Conservation (phyloP, 2,797 vertebrate species). For the Florisuga fusca region DNA sequence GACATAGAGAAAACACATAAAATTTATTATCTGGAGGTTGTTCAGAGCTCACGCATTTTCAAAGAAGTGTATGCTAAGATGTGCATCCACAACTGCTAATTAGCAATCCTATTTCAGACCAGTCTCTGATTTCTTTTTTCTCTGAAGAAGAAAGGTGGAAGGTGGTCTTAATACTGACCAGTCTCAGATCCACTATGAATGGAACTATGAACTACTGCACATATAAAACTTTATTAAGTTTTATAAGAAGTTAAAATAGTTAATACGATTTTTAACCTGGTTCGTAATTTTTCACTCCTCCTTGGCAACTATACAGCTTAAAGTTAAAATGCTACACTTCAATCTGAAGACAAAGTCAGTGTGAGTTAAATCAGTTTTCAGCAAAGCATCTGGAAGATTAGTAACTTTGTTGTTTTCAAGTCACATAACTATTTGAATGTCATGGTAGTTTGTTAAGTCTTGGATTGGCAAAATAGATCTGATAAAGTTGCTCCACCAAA, state of each 20-base stretch:
- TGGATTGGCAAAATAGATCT: background rate
- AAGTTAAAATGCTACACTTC: background rate
- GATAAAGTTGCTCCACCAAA: background rate
- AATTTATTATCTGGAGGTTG: background rate
- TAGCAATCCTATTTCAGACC: background rate
- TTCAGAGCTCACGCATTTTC: background rate
- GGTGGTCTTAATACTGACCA: background rate
- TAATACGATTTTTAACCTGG: too few species aligned
- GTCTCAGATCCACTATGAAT: background rate
- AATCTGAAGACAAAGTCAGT: background rate
- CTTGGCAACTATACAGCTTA: background rate
- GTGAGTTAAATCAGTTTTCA: background rate
- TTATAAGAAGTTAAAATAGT: too few species aligned
- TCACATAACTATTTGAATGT: background rate
- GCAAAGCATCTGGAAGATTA: background rate
- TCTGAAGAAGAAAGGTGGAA: too few species aligned
- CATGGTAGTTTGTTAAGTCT: background rate
- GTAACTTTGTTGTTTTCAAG: background rate
- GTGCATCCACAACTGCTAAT: background rate
- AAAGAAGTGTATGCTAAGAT: background rate
- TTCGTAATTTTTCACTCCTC: background rate
- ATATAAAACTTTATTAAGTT: background rate
- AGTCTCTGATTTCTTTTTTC: background rate
- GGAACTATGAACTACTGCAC: background rate
- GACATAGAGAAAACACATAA: fast-evolving